Evolutionary conservation across 2,113 vertebrate species (phyloP).

Genomic region (Strix uralensis): DNA sequence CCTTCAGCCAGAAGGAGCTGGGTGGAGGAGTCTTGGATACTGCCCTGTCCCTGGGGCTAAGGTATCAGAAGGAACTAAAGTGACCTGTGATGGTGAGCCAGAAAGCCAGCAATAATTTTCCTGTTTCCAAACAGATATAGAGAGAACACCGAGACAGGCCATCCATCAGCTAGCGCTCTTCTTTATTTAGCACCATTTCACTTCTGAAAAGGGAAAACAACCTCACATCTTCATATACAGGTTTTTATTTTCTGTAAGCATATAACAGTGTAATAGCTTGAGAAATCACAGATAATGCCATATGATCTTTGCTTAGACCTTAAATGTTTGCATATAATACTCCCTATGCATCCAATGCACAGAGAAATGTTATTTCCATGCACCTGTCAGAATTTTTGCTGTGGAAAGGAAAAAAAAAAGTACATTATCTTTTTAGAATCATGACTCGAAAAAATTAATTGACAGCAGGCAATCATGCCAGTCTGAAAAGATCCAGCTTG

Average conservation of each 20-base stretch:
- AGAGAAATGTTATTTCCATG: slow-evolving; percentile 22
- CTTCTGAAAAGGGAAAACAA: neutral
- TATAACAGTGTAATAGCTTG: neutral
- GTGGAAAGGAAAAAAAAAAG: neutral
- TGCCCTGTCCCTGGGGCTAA: neutral
- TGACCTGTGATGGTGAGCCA: neutral
- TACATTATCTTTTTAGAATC: slow-evolving; percentile 7
- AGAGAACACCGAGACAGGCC: accelerated
- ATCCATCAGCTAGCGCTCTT: neutral
- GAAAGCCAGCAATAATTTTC: neutral
- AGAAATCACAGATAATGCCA: neutral
- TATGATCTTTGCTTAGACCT: neutral
- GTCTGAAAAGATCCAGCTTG: slow-evolving; percentile 42
- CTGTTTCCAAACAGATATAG: neutral
- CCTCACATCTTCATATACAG: neutral
- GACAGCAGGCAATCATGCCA: slow-evolving; percentile 38
- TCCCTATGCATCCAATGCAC: neutral
- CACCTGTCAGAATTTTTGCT: slow-evolving; percentile 56
- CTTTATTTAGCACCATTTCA: neutral
- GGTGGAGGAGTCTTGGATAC: neutral
- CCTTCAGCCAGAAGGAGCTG: neutral
- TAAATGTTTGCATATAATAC: neutral
- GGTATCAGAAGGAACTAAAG: neutral
- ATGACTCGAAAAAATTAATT: slow-evolving; percentile 38
- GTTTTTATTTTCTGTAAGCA: neutral